Conservation (phyloP, 2,113 vertebrate genomes). For the Papio anubis region DNA sequence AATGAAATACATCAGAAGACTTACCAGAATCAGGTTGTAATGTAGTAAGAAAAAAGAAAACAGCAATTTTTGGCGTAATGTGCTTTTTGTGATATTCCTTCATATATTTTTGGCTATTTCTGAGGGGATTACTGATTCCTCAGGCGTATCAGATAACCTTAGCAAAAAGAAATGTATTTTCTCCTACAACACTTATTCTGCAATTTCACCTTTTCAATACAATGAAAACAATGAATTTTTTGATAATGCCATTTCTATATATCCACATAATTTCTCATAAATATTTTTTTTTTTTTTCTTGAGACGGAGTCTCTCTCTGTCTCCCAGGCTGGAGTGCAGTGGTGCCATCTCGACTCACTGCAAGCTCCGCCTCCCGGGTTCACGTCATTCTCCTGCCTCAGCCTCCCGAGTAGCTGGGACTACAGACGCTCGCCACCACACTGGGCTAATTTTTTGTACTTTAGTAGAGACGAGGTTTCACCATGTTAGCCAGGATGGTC, state of each 20-base stretch:
- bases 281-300: neutral
- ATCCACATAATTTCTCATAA: neutral
- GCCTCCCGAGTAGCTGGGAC: too few species aligned
- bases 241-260: neutral
- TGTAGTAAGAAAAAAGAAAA: neutral
- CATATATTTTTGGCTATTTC: neutral
- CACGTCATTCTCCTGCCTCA: too few species aligned
- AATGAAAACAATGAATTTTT: neutral
- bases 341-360: too few species aligned
- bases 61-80: neutral
- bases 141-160: neutral
- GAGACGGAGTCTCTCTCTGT: too few species aligned
- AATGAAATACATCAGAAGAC: neutral
- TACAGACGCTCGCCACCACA: too few species aligned
- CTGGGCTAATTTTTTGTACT: too few species aligned
- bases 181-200: neutral
- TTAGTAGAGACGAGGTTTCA: too few species aligned
- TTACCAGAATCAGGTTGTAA: slow-evolving; percentile 10
- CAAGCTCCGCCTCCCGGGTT: too few species aligned
- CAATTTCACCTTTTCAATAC: neutral
- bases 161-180: neutral
- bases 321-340: too few species aligned
- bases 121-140: neutral
- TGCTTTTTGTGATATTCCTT: neutral
- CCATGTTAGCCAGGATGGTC: too few species aligned